Base-by-base conservation (phyloP, 2,113 vertebrate species). In the Origma solitaria region DNA sequence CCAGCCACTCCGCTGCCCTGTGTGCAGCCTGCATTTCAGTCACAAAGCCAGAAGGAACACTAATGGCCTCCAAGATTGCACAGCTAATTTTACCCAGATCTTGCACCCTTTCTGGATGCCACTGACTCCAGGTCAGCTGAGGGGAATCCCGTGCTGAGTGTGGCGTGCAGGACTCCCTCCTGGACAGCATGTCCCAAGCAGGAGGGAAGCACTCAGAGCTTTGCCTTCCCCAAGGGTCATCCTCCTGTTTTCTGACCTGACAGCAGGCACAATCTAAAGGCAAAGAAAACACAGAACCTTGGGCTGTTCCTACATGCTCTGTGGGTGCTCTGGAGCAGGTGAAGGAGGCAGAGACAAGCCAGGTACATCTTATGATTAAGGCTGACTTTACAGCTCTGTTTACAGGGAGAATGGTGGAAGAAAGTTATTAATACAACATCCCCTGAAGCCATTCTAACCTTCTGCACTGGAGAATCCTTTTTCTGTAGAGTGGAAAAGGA, bases 91-190 rank as follows among this genome's bases (percentile, higher is more conserved):
- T 30, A 73, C 40, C 23, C 68, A 81, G 42, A 66, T 35, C 25
- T 81, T 50, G 50, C 68, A 54, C 8, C 11, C 45, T 66, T 86
- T 62, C 69, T 73, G 75, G 42, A 42, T 2, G 5, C 45, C 31
- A 53, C 3, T 25, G 71, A 50, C 42, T 16, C 23, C 88, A 56
- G 78, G 47, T 73, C 47, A 71, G 60, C 18, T 22, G 35, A 90
- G 20, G 10, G 22, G 25, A 76, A 68, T 30, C 22, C 30, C 0
- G 0, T 24, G 58, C 53, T 1, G 1, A 77, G 16, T 16, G 15
- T 44, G 51, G 22, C 0, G 0, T 1, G 0, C 24, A 79, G 44
- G 15, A 51, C 25, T 57, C 35, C 9, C 35, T 50, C n/a, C 30
- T n/a, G 20, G 50, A 23, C 25, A 57, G 38, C 0, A 0, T 2